phyloP scores from a whole-genome alignment of 2,797 vertebrate genomes.

The Glossophaga mutica region DNA sequence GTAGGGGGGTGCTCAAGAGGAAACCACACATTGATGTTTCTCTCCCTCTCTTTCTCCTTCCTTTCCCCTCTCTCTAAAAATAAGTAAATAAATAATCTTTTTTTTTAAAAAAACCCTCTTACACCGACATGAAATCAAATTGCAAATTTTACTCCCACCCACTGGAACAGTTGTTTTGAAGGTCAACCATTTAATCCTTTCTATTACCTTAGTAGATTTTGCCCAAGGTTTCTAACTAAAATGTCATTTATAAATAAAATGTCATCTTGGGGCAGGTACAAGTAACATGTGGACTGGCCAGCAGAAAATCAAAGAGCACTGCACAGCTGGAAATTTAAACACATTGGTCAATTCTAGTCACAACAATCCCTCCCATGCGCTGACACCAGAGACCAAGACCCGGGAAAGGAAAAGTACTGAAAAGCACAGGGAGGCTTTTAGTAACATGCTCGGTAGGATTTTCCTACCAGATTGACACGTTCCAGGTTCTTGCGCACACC shows the following conservation, averaged over 20 bases:
- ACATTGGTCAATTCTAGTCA: neutral
- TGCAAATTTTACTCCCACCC: neutral
- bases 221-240: neutral
- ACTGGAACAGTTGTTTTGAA: neutral
- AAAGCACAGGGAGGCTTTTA: neutral
- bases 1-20: too few relatives aligned
- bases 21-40: too few relatives aligned
- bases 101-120: neutral
- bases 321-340: slow-evolving; percentile 38
- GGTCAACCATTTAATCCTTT: neutral
- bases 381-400: neutral
- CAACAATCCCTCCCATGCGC: neutral
- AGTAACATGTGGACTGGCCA: neutral
- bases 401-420: neutral
- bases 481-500: neutral
- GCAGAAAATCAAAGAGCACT: slow-evolving; percentile 21
- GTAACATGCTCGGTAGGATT: neutral
- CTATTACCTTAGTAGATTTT: neutral
- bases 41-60: too few relatives aligned
- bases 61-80: too few relatives aligned
- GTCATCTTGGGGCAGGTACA: neutral
- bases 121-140: neutral
- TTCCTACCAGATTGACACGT: neutral
- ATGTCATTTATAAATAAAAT: neutral
- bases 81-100: too few relatives aligned